Evolutionary conservation across 1,140 invertebrate species (phyloP).

Genomic region (Sarcophaga bullata): DNA sequence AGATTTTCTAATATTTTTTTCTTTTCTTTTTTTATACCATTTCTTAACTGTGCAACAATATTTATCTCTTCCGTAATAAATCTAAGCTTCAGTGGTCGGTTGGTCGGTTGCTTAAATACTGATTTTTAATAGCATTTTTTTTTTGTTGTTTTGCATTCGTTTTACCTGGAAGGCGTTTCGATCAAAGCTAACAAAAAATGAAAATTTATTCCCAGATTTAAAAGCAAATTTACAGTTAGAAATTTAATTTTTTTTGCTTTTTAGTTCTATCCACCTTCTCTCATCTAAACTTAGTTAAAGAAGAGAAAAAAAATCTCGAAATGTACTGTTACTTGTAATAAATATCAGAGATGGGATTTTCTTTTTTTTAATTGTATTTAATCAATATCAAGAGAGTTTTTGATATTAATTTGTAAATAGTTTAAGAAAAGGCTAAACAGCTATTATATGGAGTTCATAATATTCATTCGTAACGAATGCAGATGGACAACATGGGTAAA

Average conservation of each 20-base stretch:
- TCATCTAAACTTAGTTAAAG: too few relatives aligned
- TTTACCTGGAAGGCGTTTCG: not conserved
- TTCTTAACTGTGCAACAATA: not conserved
- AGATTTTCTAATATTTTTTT: not conserved
- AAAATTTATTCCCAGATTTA: not conserved
- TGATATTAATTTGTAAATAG: too few relatives aligned
- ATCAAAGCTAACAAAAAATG: not conserved
- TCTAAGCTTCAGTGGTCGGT: not conserved
- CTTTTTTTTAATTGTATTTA: too few relatives aligned
- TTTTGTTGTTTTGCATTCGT: not conserved
- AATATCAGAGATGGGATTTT: too few relatives aligned
- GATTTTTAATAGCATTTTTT: not conserved
- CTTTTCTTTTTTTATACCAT: not conserved
- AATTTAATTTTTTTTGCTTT: not conserved
- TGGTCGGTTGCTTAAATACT: not conserved
- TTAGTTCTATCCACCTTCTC: too few relatives aligned
- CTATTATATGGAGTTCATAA: too few relatives aligned
- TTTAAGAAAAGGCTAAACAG: too few relatives aligned
- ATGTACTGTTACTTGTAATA: too few relatives aligned
- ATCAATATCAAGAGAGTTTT: too few relatives aligned
- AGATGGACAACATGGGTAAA: too few relatives aligned
- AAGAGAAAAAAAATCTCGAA: too few relatives aligned
- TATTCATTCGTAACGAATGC: too few relatives aligned
- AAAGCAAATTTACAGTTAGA: not conserved
- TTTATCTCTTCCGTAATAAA: conserved; percentile 2